Evolutionary conservation across 2,113 vertebrate species (phyloP), one percentile per base, ranked within the genome.

Genomic region (Nematolebias whitei): DNA sequence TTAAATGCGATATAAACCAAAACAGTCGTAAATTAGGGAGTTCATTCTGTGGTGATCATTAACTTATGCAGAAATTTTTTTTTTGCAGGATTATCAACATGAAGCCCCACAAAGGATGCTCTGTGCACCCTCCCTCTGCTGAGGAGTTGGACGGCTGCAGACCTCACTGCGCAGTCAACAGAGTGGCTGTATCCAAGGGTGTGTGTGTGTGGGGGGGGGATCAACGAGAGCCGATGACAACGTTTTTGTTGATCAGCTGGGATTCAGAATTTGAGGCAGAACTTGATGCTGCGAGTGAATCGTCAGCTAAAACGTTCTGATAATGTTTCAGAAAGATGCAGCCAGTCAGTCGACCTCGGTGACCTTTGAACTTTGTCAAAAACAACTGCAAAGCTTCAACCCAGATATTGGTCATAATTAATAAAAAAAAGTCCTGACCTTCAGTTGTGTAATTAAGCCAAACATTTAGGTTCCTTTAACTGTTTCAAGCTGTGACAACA

Each of bases 201-300:
- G n/a, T n/a, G n/a, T n/a, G n/a, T n/a, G n/a, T 5, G 2, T 15
- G 68, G 55, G 22, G 52, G 41, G 26, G 22, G 69, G 32, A 60
- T 24, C 83, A 83, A 85, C 81, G 76, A 83, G 74, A 76, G 69
- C 65, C 57, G 61, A 71, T 86, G 84, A 81, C 77, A 80, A 88
- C 60, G 76, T 59, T 24, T 13, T 64, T n/a, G 59, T 63, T 48
- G 5, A 63, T 82, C 75, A 26, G 57, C 73, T 66, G 66, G 70
- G 79, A 76, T 61, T 60, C 72, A 48, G 58, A 77, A 67, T 78
- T 65, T 78, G n/a, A 83, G 62, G 57, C 71, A 74, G 56, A 78
- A 76, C 81, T 76, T 60, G 69, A 85, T 76, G 84, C 71, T 76
- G 74, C 44, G 12, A 74, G 69, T 77, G 63, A 74, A 74, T 83